Base-by-base conservation (phyloP, 2,113 vertebrate genomes). In the Semnornis frantzii region DNA sequence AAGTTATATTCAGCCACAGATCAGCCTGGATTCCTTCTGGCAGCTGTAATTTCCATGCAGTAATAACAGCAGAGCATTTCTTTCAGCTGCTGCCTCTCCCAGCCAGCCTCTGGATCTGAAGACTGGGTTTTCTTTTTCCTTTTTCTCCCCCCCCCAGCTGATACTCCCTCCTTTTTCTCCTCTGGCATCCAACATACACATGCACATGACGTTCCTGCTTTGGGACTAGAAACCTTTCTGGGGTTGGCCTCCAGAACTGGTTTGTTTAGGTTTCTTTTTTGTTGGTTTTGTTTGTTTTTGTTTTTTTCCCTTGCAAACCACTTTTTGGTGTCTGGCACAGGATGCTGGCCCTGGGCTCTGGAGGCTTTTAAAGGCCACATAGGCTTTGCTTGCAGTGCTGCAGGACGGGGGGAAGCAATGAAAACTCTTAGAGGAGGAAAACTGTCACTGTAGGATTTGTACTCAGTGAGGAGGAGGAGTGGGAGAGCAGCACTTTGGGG, bases 1-100 rank as follows among this genome's bases (percentile, higher is more conserved):
- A 85, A 95, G 75, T 91, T 94, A 76, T 69, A 82, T 91, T 94
- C 90, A 95, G 93, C 87, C 92, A 80, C 82, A 69, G 52, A 62
- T 93, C 79, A 10, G 82, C 88, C 91, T 88, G 87, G 84, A 94
- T 96, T 96, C 88, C 66, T 96, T 79, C 73, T 92, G 87, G 76
- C 42, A 8, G 78, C 93, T 91, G 93, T 91, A 93, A 80, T 96
- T 96, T 96, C 96, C 90, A 94, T 90, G 93, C 89, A 91, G 77
- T 92, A 96, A 95, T 88, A 96, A 79, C 60, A 90, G 89, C 82
- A 91, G 87, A 90, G 60, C 39, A 33, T 88, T 96, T 88, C 57
- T 96, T 91, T 91, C 93, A 94, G 89, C 92, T 95, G 68, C 70
- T 92, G 87, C 71, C 77, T 89, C 66, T 91, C 65, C 77, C 72